Evolutionary conservation across 2,113 vertebrate species (phyloP).

Genomic region (Maccullochella peelii): DNA sequence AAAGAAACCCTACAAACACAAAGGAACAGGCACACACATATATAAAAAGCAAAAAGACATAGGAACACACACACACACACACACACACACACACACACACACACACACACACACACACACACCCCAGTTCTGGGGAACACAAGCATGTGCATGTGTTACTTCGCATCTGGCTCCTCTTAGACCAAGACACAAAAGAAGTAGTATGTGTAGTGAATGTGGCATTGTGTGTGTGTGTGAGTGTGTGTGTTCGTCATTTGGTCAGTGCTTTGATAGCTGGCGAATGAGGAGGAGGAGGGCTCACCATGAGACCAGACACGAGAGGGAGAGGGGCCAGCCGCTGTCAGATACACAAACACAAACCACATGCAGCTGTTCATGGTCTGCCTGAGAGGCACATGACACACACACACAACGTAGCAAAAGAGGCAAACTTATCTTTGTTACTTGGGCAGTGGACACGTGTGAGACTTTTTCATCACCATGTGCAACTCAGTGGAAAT

Average conservation of each 20-base stretch:
- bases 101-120: constrained; percentile 26
- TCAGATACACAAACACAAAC: constrained; percentile 80
- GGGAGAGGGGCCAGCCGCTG: constrained; percentile 39
- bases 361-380: constrained; percentile 78
- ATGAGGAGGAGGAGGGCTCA: constrained; percentile 59
- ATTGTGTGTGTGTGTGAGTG: constrained; percentile 48
- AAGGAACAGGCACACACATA: constrained; percentile 1
- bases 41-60: constrained; percentile 3
- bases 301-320: constrained; percentile 42
- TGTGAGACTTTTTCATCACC: constrained; percentile 27
- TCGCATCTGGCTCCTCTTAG: constrained; percentile 83
- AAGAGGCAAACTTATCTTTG: constrained; percentile 29
- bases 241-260: constrained; percentile 62
- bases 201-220: constrained; percentile 66
- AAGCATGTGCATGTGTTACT: constrained; percentile 57
- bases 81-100: constrained; percentile 32
- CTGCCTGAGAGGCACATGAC: constrained; percentile 53
- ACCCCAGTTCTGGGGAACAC: constrained; percentile 39
- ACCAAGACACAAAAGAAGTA: constrained; percentile 75
- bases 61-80: constrained; percentile 20
- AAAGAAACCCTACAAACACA: constrained; percentile 32
- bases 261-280: constrained; percentile 77
- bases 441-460: constrained; percentile 2
- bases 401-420: constrained; percentile 26
- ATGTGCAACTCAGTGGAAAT: constrained; percentile 49